Conservation (phyloP, 2,888 invertebrate species). For the Cryptophagus acutangulus region DNA sequence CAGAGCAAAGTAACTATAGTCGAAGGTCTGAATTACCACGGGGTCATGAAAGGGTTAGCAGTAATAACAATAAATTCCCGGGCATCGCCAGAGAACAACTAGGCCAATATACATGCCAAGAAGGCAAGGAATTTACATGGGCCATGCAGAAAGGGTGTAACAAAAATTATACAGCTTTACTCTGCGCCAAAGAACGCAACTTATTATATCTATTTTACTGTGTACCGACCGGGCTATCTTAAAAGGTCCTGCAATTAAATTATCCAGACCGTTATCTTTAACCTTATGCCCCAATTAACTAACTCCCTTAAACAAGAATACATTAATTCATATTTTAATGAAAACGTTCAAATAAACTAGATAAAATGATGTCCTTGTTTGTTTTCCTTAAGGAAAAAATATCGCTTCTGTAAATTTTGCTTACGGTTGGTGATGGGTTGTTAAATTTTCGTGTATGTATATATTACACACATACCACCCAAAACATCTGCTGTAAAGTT, state of each 20-base stretch:
- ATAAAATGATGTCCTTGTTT: no score
- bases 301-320: no score
- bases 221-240: no score
- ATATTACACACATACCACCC: no score
- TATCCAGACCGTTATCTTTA: no score
- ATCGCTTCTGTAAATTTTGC: background rate
- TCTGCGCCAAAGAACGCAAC: constrained; percentile 16
- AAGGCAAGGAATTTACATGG: constrained; percentile 32
- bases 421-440: constrained; percentile 2
- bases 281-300: no score
- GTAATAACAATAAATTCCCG: constrained; percentile 34
- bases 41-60: constrained; percentile 34
- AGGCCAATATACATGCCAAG: constrained; percentile 26
- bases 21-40: constrained; percentile 28
- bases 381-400: no score
- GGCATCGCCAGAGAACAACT: constrained; percentile 29
- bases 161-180: constrained; percentile 29
- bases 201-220: no score
- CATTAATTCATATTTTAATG: no score
- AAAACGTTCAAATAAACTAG: no score
- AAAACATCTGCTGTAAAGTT: no score
- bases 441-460: background rate
- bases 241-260: no score
- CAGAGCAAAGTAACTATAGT: constrained; percentile 24
- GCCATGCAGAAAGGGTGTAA: constrained; percentile 28